Base-by-base conservation (phyloP, 64 coral and sea anemone genomes). In the Exaiptasia diaphana region DNA sequence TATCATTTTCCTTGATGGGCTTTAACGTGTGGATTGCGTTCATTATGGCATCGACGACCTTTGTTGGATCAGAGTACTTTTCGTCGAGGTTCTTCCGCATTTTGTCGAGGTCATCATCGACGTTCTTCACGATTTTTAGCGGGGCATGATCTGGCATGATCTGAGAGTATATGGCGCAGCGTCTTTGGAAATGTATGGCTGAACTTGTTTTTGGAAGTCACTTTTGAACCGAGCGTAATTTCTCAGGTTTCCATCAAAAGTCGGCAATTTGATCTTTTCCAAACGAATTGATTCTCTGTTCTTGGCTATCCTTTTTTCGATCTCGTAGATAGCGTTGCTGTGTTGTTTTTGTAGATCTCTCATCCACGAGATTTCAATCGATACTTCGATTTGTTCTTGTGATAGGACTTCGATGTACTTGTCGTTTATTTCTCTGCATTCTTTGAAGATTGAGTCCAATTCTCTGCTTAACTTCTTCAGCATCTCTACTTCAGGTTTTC, bases 191-290 rank as follows among this genome's bases (percentile, higher is more conserved):
- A 81, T n/a, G 8, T 25, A 61, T 15, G 77, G 77, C 77, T 61
- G 59, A 41, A 80, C 57, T 65, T 80, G 77, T 44, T 80, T 80
- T 5, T 80, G 44, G 36, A 77, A 77, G 22, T 77, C 75, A 23
- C 48, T 41, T 15, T 67, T 81, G 35, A 81, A 81, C 65, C 64
- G 38, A 15, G 82, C 67, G 35, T 85, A 74, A 8, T 74, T 21
- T 85, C 82, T 56, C 24, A 85, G 17, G 38, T 74, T 25, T 61
- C 82, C 82, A 1, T 74, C 53, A 62, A 82, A 61, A 30, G 0
- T 50, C 34, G 79, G 50, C 67, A 83, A 54, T 41, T 58, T 83
- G 17, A 30, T 64, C 41, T 75, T 75, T 23, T 85, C 82, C 33
- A 75, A 45, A 14, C 42, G 82, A 45, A 85, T 41, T 40, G 18